Percentiles rank a stretch among this genome's conserved stretches.
These are phyloP conservation scores for Vireo altiloquus DNA, from an alignment of 2,113 vertebrate genomes.

Conservation along the genomic window DNA sequence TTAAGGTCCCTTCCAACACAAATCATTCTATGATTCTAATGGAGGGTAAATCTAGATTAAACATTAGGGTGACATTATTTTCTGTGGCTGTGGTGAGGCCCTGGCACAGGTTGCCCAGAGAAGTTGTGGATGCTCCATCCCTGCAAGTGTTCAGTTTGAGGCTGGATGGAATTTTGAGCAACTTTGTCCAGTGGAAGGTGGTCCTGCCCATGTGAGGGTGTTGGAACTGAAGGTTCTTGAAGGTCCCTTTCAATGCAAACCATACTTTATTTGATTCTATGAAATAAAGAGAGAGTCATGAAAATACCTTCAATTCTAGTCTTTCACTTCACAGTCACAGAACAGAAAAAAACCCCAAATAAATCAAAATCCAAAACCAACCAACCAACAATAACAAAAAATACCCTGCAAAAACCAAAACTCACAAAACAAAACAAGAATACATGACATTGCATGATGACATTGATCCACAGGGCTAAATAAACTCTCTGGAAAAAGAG, in stretches of 20 bases:
- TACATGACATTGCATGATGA: neutral
- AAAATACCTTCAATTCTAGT: neutral
- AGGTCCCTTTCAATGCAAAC: neutral
- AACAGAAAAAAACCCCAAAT: neutral
- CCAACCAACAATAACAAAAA: neutral
- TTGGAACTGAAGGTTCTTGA: neutral
- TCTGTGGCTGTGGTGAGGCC: neutral
- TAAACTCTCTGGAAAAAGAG: neutral
- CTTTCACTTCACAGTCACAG: neutral
- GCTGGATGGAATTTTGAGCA: neutral
- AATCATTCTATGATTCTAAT: neutral
- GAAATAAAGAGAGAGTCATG: neutral
- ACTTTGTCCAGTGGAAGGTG: neutral
- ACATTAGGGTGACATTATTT: neutral
- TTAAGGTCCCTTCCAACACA: neutral
- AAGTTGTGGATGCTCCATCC: neutral
- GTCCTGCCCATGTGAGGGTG: accelerated
- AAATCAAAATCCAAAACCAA: neutral
- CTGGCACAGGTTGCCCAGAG: neutral
- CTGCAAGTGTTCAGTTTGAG: neutral
- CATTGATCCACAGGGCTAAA: neutral
- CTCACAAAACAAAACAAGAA: neutral
- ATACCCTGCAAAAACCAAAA: neutral
- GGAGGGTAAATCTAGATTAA: neutral
- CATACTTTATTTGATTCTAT: neutral